Conservation (phyloP, 2,888 invertebrate genomes). For the Nomada ferruginata region DNA sequence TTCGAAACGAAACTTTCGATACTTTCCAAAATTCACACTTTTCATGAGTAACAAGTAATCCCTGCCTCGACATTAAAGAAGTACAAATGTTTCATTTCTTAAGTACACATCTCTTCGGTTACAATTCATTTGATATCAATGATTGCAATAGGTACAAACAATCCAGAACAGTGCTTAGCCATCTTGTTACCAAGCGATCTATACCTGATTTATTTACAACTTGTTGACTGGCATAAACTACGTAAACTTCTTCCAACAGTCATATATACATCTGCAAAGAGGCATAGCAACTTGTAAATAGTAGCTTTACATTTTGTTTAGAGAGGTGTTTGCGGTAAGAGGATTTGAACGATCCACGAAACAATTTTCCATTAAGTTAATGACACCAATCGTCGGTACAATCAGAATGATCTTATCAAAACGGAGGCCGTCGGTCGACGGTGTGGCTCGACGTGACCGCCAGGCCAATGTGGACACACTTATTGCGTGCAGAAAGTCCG, state of each 20-base stretch:
- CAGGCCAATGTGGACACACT: neutral
- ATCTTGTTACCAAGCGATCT: too few relatives aligned
- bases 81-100: too few relatives aligned
- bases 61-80: too few relatives aligned
- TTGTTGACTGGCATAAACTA: slow-evolving; percentile 19
- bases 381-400: neutral
- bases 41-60: too few relatives aligned
- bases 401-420: neutral
- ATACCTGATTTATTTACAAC: slow-evolving; percentile 37
- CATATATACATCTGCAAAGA: too few relatives aligned
- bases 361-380: neutral
- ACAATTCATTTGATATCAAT: too few relatives aligned
- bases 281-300: too few relatives aligned
- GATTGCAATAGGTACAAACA: too few relatives aligned
- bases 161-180: too few relatives aligned
- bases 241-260: neutral
- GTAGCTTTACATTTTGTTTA: too few relatives aligned
- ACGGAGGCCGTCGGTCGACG: neutral
- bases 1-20: neutral
- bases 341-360: neutral
- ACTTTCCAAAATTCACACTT: neutral
- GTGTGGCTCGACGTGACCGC: neutral
- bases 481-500: slow-evolving; percentile 43
- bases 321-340: too few relatives aligned
- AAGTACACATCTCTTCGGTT: too few relatives aligned